phyloP scores from a whole-genome alignment of 2,797 vertebrate genomes.

The Diplodus puntazzo region DNA sequence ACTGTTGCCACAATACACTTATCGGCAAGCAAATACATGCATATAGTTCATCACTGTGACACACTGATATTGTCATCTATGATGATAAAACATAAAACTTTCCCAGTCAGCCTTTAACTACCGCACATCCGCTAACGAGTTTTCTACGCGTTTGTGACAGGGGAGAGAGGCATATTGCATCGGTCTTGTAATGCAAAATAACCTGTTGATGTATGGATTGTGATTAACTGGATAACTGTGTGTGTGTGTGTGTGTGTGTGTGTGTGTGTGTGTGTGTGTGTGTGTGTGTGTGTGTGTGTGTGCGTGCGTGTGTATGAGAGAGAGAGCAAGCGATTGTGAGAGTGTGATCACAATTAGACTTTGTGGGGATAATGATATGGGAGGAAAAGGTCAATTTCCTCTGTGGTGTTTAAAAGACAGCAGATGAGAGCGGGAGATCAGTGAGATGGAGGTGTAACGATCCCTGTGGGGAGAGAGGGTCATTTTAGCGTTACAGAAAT shows the following conservation, averaged over 20 bases:
- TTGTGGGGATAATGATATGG: slow-evolving; percentile 24
- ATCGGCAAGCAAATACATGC: not conserved
- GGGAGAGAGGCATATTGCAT: not conserved
- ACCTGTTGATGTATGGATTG: slow-evolving; percentile 28
- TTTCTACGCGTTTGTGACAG: not conserved
- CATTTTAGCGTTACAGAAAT: not conserved
- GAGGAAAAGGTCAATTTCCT: slow-evolving; percentile 37
- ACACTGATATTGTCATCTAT: not conserved
- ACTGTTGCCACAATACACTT: too few species aligned
- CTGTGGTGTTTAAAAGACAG: slow-evolving; percentile 3
- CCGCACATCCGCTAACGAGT: slow-evolving; percentile 4
- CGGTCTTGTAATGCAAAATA: slow-evolving; percentile 2
- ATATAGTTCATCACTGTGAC: not conserved
- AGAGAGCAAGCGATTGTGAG: not conserved
- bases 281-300: not conserved
- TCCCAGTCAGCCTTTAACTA: not conserved
- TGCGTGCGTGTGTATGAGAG: too few species aligned
- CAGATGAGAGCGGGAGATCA: not conserved
- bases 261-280: not conserved
- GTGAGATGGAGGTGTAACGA: slow-evolving; percentile 24
- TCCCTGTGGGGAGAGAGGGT: slow-evolving; percentile 10
- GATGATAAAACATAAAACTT: slow-evolving; percentile 6
- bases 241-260: not conserved
- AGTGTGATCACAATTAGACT: slow-evolving; percentile 44
- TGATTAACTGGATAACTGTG: slow-evolving; percentile 30